These are phyloP conservation scores for Asarcornis scutulata DNA, from an alignment of 2,113 vertebrate genomes.

Conservation along the genomic window DNA sequence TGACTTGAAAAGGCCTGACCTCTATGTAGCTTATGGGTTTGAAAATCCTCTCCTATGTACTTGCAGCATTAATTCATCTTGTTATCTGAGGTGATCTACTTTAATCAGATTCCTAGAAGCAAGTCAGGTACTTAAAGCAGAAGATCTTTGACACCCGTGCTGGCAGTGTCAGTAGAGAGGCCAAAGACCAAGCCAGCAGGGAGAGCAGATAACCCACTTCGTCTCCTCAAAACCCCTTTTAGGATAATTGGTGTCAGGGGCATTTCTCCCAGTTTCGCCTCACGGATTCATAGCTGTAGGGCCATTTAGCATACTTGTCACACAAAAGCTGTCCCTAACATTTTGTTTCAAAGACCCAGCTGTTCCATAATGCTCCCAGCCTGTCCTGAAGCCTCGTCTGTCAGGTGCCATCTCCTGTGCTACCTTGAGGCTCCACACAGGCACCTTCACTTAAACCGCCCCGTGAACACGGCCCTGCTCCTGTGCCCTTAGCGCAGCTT, in stretches of 20 bases:
- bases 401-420: neutral
- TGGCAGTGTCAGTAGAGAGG: neutral
- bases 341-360: neutral
- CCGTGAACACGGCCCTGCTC: neutral
- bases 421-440: neutral
- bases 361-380: neutral
- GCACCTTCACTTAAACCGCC: neutral
- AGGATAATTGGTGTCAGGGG: neutral
- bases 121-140: constrained; percentile 44
- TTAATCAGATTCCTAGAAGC: constrained; percentile 71
- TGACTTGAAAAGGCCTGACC: constrained; percentile 24
- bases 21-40: constrained; percentile 9
- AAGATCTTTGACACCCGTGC: constrained; percentile 31
- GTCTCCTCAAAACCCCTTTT: neutral
- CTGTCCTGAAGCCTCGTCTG: neutral
- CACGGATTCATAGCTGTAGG: neutral
- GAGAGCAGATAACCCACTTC: neutral
- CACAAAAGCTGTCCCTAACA: neutral
- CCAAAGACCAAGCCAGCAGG: neutral
- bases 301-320: neutral
- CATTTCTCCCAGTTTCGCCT: neutral
- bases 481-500: neutral
- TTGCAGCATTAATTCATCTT: constrained; percentile 61
- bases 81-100: constrained; percentile 65
- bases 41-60: constrained; percentile 61